Base-by-base conservation (phyloP, 2,888 invertebrate genomes). In the Calameuta idolon region DNA sequence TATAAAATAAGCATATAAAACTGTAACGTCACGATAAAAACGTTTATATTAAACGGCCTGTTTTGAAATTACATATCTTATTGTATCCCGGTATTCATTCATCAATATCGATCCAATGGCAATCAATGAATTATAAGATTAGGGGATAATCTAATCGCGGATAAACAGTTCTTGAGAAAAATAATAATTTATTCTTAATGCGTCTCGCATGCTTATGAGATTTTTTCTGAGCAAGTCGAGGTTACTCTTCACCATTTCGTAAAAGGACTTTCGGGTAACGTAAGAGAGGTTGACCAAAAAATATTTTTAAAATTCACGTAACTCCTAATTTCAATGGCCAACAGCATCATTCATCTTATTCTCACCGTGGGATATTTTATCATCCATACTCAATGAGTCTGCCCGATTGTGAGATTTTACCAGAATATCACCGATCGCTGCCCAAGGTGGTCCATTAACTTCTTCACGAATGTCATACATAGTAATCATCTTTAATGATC, bases 161-260 rank as follows among this genome's bases (percentile, higher is more conserved):
- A 87, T 23, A 90, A 90, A 35, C 34, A 76, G 76, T 76, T 79
- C 82, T 81, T 81, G 78, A 75, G 79, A 77, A 55, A 15, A 55
- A 23, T 55, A 78, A 34, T 82, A 83, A 83, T 83, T 75, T 83
- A 83, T 83, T 82, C 83, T 55, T 77, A n/a, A 69, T 73, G 23
- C 79, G 9, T 71, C 71, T 34, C 31, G 31, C 30, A 31, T 71
- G 31, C 33, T 71, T 71, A 34, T 34, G 71, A 71, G 71, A 71
- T 71, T 71, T 31, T 34, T 71, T 33, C 31, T 71, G 15, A 34
- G 33, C 33, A 33, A 12, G 71, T 34, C 31, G 71, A 71, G 31
- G 71, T 71, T 71, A 71, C 33, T 31, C 12, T 71, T 55, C 23
- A 55, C 2, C 23, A 55, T 55, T 55, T 55, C 23, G 23, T 55